Conservation (phyloP, 2,113 vertebrate genomes). For the Empidonax traillii region DNA sequence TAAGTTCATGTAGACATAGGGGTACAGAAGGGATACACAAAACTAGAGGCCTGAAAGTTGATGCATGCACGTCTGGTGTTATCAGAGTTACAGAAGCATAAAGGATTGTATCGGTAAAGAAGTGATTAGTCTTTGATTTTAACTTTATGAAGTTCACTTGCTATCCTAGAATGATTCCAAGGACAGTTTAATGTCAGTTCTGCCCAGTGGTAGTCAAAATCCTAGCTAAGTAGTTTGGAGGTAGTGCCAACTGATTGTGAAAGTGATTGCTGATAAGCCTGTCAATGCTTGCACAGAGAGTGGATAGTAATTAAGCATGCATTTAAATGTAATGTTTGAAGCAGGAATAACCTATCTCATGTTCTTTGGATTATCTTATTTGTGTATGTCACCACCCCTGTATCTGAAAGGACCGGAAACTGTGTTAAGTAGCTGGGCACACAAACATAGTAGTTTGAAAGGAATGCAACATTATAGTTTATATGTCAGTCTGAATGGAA, state of each 20-base stretch:
- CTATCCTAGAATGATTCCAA: not conserved
- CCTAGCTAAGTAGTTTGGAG: not conserved
- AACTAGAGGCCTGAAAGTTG: not conserved
- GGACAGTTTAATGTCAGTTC: not conserved
- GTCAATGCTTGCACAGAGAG: not conserved
- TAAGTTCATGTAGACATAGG: not conserved
- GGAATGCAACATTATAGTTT: accelerated
- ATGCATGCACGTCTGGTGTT: too few relatives aligned
- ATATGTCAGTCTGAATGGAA: not conserved
- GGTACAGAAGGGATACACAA: not conserved
- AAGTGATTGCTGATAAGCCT: not conserved
- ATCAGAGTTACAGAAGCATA: not conserved
- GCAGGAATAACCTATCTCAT: not conserved
- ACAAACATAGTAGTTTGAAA: not conserved
- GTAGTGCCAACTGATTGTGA: not conserved
- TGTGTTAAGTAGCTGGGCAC: not conserved
- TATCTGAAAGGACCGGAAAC: not conserved
- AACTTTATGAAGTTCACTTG: not conserved
- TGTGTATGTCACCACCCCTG: not conserved
- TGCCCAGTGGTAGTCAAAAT: not conserved
- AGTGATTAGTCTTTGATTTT: not conserved
- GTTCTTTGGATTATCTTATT: not conserved
- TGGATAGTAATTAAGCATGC: not conserved
- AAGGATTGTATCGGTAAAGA: not conserved
- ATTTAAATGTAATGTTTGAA: not conserved